These are phyloP conservation scores for Papilio machaon DNA, from an alignment of 1,140 invertebrate species.

Conservation along the genomic window DNA sequence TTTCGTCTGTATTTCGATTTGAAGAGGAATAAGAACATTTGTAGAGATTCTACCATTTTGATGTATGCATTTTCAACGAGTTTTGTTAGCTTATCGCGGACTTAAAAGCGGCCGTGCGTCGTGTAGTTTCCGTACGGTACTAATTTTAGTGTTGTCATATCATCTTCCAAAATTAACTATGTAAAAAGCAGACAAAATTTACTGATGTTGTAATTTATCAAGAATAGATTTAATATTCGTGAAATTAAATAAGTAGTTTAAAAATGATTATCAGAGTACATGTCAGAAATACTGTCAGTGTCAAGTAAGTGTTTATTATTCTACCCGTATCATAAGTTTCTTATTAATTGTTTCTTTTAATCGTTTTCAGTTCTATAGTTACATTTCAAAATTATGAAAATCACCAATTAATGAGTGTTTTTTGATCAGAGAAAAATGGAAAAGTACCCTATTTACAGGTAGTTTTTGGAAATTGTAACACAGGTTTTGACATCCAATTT, in stretches of 20 bases:
- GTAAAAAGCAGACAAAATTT: neutral
- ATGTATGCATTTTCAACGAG: slow-evolving; percentile 81
- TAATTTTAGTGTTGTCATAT: slow-evolving; percentile 65
- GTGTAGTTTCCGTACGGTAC: slow-evolving; percentile 79
- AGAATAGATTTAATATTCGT: neutral
- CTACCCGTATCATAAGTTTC: no score
- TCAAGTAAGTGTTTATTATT: no score
- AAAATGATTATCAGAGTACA: neutral
- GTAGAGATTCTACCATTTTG: slow-evolving; percentile 89
- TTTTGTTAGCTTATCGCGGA: slow-evolving; percentile 74
- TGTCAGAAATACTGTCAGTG: neutral
- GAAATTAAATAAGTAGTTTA: neutral
- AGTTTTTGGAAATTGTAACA: neutral
- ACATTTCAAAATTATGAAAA: neutral
- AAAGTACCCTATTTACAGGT: neutral
- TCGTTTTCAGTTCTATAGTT: no score
- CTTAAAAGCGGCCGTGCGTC: slow-evolving; percentile 73
- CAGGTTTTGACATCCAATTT: neutral
- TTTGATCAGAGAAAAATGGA: neutral
- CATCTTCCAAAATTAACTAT: slow-evolving; percentile 21
- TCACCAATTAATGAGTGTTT: neutral
- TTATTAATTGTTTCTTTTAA: no score
- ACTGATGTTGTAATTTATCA: neutral
- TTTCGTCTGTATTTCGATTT: slow-evolving; percentile 92
- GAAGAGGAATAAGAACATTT: slow-evolving; percentile 93